These are phyloP conservation scores for Drosophila mercatorum DNA, from an alignment of 2,888 invertebrate genomes.

Conservation along the genomic window DNA sequence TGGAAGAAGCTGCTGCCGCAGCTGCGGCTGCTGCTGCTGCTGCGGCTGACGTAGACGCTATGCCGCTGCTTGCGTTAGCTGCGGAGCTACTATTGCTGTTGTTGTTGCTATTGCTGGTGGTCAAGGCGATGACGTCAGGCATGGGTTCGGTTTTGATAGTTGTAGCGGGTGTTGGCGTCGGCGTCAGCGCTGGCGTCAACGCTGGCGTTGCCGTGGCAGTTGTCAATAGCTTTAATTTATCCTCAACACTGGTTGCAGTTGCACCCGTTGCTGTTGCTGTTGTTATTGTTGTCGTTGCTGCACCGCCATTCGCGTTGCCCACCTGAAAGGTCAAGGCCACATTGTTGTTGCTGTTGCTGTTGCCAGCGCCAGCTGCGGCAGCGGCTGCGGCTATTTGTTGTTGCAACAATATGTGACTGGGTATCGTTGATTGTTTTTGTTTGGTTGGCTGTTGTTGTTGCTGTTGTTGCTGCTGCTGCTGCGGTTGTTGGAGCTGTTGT, in stretches of 20 bases:
- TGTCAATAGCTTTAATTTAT: constrained; percentile 82
- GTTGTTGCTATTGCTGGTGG: constrained; percentile 43
- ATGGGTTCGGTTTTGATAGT: constrained; percentile 84
- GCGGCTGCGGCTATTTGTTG: constrained; percentile 71
- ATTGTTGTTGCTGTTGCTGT: constrained; percentile 39
- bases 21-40: constrained; percentile 40
- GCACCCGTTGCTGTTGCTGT: background rate
- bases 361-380: constrained; percentile 43
- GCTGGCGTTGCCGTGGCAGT: constrained; percentile 48
- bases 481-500: constrained; percentile 75
- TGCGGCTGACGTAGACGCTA: constrained; percentile 52
- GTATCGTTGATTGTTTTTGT: constrained; percentile 51
- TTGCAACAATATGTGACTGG: constrained; percentile 78
- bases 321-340: constrained; percentile 58
- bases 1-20: constrained; percentile 78
- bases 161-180: constrained; percentile 73
- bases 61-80: constrained; percentile 37
- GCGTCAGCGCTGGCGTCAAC: constrained; percentile 43
- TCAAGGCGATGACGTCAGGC: constrained; percentile 80
- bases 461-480: constrained; percentile 57
- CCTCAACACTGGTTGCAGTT: constrained; percentile 57
- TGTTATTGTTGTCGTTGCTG: constrained; percentile 12
- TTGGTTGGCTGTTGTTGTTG: constrained; percentile 50
- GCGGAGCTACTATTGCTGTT: constrained; percentile 25
- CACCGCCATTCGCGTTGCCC: constrained; percentile 59